Evolutionary conservation across 2,888 invertebrate genomes (phyloP), one percentile per base, ranked within the genome.

Genomic region (Epinotia demarniana): DNA sequence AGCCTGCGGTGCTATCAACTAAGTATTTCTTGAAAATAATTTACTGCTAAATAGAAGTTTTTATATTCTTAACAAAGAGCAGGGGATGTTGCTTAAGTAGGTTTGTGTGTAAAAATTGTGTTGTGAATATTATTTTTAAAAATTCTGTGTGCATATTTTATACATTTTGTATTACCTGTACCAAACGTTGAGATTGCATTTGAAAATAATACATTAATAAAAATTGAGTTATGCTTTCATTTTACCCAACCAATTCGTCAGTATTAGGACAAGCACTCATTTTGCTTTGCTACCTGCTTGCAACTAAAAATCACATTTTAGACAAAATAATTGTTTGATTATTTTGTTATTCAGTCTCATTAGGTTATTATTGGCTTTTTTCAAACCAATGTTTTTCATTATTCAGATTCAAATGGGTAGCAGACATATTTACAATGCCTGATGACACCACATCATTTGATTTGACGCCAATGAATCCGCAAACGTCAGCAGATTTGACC

Each of bases 101-200:
- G 84, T 84, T 84, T 85, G 85, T 87, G 88, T 88, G 88, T 88
- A 86, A 88, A 88, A 89, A 87, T 86, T 89, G 78, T 79, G 79
- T 78, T 79, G 73, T 75, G 72, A 76, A 75, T 77, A 67, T 74
- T 39, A 70, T 71, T 71, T 75, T 72, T 64, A 16, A 76, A 27
- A 73, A 43, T 74, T 72, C 75, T 72, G 87, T 90, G 90, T 90
- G 90, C 85, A 85, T 85, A 87, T 93, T 93, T 93, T 93, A 91
- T 93, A 93, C 91, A 90, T 92, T 93, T 93, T 93, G 87, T 93
- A 93, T 90, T 90, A 85, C 83, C 86, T 92, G 92, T 93, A 92
- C 89, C 88, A 90, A 93, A 91, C 88, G 89, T 92, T 92, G 92
- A 93, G 92, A 92, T 92, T 93, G 92, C 92, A 92, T 94, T 93